Conservation (phyloP, 2,797 vertebrate genomes). For the Pteronotus mesoamericanus region DNA sequence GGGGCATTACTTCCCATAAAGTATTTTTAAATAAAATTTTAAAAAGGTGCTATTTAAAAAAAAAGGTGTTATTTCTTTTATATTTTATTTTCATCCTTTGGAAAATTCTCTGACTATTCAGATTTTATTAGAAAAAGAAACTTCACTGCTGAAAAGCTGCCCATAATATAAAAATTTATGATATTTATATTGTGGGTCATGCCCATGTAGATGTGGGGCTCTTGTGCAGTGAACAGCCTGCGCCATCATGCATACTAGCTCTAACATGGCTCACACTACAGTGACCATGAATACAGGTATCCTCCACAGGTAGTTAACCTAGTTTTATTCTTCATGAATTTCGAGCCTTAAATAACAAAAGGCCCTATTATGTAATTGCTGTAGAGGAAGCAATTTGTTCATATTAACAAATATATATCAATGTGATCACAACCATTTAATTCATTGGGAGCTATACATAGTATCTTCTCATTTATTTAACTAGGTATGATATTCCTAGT, state of each 20-base stretch:
- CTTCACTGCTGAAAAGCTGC: neutral
- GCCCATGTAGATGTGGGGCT: neutral
- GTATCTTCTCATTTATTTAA: neutral
- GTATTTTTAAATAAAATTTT: neutral
- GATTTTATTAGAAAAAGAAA: neutral
- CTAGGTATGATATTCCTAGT: neutral
- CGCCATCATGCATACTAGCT: neutral
- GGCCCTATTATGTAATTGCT: neutral
- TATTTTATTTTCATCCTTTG: neutral
- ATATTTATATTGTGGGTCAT: neutral
- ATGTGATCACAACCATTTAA: neutral
- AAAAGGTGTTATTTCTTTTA: neutral
- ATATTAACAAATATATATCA: neutral
- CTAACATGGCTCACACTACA: neutral
- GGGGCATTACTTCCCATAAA: neutral
- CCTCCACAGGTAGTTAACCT: neutral
- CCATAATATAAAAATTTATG: neutral
- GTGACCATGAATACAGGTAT: neutral
- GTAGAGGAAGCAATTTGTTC: neutral
- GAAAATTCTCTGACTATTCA: neutral
- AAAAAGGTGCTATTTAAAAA: neutral
- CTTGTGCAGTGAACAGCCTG: neutral
- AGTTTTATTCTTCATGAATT: neutral
- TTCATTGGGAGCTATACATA: neutral
- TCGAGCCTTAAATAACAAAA: neutral